Percentiles rank a stretch among this genome's conserved stretches.
phyloP scores from a whole-genome alignment of 2,113 vertebrate species.

The Podocnemis expansa region DNA sequence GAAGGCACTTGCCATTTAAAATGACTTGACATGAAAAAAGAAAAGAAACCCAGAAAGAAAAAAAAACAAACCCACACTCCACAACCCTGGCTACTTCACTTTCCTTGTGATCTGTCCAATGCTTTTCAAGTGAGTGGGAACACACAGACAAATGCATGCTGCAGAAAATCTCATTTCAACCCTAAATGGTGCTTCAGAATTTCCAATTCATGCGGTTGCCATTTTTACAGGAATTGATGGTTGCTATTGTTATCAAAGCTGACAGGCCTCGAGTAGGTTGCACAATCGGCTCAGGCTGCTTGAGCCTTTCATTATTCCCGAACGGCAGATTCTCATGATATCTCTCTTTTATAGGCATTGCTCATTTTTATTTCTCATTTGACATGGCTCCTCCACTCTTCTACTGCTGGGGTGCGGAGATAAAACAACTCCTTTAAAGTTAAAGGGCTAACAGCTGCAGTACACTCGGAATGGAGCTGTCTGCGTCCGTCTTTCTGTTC shows the following conservation, averaged over 20 bases:
- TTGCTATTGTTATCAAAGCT: slow-evolving; percentile 74
- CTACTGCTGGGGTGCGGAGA: slow-evolving; percentile 22
- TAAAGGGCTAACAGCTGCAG: not conserved
- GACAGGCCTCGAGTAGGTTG: slow-evolving; percentile 65
- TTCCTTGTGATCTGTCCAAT: slow-evolving; percentile 58
- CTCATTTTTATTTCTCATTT: slow-evolving; percentile 59
- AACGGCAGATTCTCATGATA: slow-evolving; percentile 66
- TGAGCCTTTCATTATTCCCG: slow-evolving; percentile 66
- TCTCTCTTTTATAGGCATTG: slow-evolving; percentile 59
- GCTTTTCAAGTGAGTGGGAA: slow-evolving; percentile 53
- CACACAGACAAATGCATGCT: slow-evolving; percentile 30
- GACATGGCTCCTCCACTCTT: slow-evolving; percentile 14
- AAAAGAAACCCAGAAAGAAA: not conserved
- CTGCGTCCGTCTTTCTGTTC: not conserved
- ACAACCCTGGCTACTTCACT: not conserved
- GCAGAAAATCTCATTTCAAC: slow-evolving; percentile 68
- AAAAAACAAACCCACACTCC: not conserved
- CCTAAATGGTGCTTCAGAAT: slow-evolving; percentile 66
- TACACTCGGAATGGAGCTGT: accelerated
- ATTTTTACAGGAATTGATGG: slow-evolving; percentile 72
- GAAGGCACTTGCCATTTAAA: slow-evolving; percentile 55
- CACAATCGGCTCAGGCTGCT: slow-evolving; percentile 54
- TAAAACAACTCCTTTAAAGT: slow-evolving; percentile 44
- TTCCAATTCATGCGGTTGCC: slow-evolving; percentile 71
- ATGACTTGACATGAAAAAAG: slow-evolving; percentile 17